Evolutionary conservation across 2,113 vertebrate genomes (phyloP), one percentile per base, ranked within the genome.

Genomic region (Oxygymnocypris stewartii): DNA sequence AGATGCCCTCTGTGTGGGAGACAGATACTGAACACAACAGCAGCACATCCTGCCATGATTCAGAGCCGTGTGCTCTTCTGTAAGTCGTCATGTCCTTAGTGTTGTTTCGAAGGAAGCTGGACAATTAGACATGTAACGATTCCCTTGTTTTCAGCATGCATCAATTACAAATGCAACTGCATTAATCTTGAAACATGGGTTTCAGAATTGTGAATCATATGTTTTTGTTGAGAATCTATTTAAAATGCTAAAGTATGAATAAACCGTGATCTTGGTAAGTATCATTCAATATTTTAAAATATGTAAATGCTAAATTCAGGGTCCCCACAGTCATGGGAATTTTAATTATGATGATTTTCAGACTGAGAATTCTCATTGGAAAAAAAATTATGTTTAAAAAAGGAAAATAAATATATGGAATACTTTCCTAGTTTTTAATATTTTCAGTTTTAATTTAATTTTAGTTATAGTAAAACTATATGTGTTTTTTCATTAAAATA

Each of bases 21-120:
- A 71, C 57, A 4, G 13, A 54, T 23, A 23, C 61, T 28, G 49
- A 51, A 83, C 13, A 82, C 51, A 85, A n/a, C 51, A 42, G 74
- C 59, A 69, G 59, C 44, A 40, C 61, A 73, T 80, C 40, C 44
- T 65, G 73, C 67, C 65, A 54, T 83, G 73, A 74, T 67, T 74
- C 73, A 77, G 44, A 12, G 57, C 35, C 6, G 37, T 16, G 16
- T 35, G 57, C 63, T 81, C 7, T 81, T 35, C 67, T 35, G 31
- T 57, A 67, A 88, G 51, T 35, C 51, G 54, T 65, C 12, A 42
- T 79, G 44, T 31, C n/a, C 23, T 80, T 65, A 51, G 28, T 51
- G 40, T 81, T 7, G 10, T 40, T 74, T 18, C 8, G 42, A 11
- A 57, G 37, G 12, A 42, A 42, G 37, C 20, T 16, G 35, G 7